phyloP scores from a whole-genome alignment of 2,113 vertebrate species.

The Corvus moneduloides region DNA sequence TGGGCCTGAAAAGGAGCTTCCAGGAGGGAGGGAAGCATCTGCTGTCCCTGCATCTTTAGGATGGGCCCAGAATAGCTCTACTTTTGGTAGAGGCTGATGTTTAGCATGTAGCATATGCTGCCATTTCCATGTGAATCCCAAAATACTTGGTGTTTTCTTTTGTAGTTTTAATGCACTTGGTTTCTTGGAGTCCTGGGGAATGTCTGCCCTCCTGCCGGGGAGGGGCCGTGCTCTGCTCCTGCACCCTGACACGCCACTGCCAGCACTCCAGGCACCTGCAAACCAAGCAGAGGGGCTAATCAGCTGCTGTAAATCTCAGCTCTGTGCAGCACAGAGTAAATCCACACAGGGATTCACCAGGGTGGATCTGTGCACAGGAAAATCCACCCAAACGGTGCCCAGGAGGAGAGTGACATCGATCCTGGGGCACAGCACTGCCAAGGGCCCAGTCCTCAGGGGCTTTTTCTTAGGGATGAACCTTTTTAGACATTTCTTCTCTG shows the following conservation, averaged over 20 bases:
- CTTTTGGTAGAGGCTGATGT: constrained; percentile 33
- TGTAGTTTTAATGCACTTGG: not conserved
- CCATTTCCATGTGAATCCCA: constrained; percentile 14
- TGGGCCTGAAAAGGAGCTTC: not conserved
- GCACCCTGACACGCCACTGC: not conserved
- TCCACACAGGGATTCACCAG: not conserved
- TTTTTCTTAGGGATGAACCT: not conserved
- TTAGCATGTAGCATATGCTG: constrained; percentile 26
- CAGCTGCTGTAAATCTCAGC: not conserved
- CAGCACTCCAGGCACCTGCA: not conserved
- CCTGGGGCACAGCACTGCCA: not conserved
- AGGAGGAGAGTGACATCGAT: fast-evolving
- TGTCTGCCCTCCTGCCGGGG: not conserved
- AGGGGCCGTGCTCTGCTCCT: not conserved
- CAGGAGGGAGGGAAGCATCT: not conserved
- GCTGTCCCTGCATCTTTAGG: not conserved
- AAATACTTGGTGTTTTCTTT: constrained; percentile 41
- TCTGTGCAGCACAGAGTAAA: not conserved
- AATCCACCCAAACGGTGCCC: fast-evolving
- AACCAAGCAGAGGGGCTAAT: not conserved
- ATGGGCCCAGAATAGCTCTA: constrained; percentile 34
- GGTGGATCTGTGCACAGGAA: not conserved
- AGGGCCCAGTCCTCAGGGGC: not conserved
- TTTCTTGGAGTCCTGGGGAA: not conserved
- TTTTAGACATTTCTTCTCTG: not conserved